Base-by-base conservation (phyloP, 2,797 vertebrate species). In the Hipposideros larvatus region DNA sequence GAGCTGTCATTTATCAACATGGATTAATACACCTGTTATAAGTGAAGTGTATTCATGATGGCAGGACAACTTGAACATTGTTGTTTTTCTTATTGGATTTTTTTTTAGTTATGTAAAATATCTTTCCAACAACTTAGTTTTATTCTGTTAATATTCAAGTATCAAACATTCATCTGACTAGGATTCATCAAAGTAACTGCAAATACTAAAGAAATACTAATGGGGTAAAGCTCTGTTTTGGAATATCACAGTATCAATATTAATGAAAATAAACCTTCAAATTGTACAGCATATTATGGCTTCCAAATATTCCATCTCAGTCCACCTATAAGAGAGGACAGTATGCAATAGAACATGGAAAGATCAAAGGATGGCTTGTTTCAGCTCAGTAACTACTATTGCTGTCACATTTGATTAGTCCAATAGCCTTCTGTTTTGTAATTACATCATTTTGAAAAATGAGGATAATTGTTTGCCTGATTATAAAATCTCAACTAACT, bases 1-100 rank as follows among this genome's bases (percentile, higher is more conserved):
- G 87, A 92, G 87, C 41, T 96, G 90, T 86, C 37, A 16, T 57
- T 87, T 95, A 96, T 94, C 92, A 95, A 51, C 28, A 79, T 68
- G 80, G 86, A 87, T 68, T 96, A 57, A 9, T 91, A 77, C 79
- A 84, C 46, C 61, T 59, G 13, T 7, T 96, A n/a, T 61, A 92
- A 87, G 0, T 4, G 21, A 88, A 63, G 7, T 14, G 6, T 83
- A 92, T 86, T 98, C 92, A 95, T 95, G 14, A 73, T 57, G 92
- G 88, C n/a, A 74, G 11, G n/a, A 48, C 68, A 66, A 11, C 31
- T 94, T 11, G 86, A 34, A 18, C 3, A 28, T 16, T 77, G 2
- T 11, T 77, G 4, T 7, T 74, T 87, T 63, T 59, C 7, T 65
- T 46, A 48, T 4, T 34, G 7, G 9, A 74, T 51, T 63, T 61